Conservation (phyloP, 2,888 invertebrate species). For the Campopleginae sp. region DNA sequence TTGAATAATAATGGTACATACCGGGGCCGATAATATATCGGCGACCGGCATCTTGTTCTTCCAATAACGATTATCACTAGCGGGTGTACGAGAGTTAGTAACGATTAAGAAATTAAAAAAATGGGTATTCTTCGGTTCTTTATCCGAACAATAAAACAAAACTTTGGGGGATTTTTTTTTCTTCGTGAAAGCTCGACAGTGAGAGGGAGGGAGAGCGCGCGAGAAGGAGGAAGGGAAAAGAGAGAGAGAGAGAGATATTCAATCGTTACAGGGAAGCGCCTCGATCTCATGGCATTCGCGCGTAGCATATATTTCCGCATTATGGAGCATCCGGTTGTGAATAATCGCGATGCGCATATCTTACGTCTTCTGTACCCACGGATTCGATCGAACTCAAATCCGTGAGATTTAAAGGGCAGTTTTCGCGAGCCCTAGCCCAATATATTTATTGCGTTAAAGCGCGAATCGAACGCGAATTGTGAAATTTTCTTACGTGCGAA, state of each 20-base stretch:
- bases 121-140: background rate
- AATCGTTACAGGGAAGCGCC: background rate
- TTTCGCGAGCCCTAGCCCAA: background rate
- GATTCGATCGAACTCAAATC: background rate
- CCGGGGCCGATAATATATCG: constrained; percentile 67
- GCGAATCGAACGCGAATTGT: background rate
- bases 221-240: too few relatives aligned
- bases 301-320: background rate
- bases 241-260: background rate
- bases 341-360: background rate
- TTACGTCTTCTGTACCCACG: background rate
- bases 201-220: too few relatives aligned
- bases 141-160: background rate
- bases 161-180: background rate
- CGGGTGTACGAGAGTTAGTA: constrained; percentile 67
- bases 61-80: constrained; percentile 75
- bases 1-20: constrained; percentile 67
- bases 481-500: background rate
- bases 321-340: background rate
- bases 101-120: constrained; percentile 39
- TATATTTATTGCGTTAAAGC: background rate
- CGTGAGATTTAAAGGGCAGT: background rate
- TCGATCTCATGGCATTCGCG: background rate
- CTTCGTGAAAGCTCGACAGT: background rate
- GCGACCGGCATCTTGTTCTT: constrained; percentile 80